A percentile compares a stretch with the other conserved stretches of the same genome.
Conservation (phyloP, 2,113 vertebrate genomes). For the Microtus pennsylvanicus region DNA sequence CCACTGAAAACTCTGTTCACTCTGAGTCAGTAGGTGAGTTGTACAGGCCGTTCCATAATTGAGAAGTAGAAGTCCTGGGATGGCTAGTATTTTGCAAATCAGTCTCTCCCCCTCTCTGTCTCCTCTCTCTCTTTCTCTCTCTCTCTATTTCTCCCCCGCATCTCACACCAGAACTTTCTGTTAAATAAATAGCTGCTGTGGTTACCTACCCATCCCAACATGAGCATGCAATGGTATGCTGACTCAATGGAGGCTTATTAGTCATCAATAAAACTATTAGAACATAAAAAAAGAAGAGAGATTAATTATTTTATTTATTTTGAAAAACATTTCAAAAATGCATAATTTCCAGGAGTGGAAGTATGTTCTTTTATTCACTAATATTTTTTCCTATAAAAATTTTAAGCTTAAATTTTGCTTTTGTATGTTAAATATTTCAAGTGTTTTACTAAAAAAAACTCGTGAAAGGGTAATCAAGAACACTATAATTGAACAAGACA, state of each 20-base stretch:
- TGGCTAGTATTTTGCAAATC: not conserved
- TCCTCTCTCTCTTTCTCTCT: not conserved
- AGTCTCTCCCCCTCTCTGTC: not conserved
- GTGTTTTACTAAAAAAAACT: not conserved
- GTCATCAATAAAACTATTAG: slow-evolving; percentile 38
- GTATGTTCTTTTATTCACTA: slow-evolving; percentile 21
- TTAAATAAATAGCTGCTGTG: slow-evolving; percentile 48
- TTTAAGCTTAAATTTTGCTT: slow-evolving; percentile 48
- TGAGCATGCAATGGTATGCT: slow-evolving; percentile 12
- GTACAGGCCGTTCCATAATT: not conserved
- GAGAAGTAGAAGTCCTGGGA: not conserved
- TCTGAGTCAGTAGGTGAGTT: slow-evolving; percentile 1
- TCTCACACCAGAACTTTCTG: not conserved
- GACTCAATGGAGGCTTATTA: slow-evolving; percentile 43
- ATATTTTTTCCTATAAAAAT: not conserved
- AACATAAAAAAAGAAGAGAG: slow-evolving; percentile 2
- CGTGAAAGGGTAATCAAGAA: not conserved
- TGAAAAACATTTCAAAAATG: slow-evolving; percentile 41
- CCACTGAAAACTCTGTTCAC: slow-evolving; percentile 21
- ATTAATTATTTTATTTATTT: slow-evolving; percentile 61
- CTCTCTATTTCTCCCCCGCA: not conserved
- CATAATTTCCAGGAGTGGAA: not conserved
- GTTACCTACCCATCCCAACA: not conserved
- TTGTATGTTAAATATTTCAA: slow-evolving; percentile 11
- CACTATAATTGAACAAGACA: not conserved